Base-by-base conservation (phyloP, 2,113 vertebrate species). In the Alces alces region DNA sequence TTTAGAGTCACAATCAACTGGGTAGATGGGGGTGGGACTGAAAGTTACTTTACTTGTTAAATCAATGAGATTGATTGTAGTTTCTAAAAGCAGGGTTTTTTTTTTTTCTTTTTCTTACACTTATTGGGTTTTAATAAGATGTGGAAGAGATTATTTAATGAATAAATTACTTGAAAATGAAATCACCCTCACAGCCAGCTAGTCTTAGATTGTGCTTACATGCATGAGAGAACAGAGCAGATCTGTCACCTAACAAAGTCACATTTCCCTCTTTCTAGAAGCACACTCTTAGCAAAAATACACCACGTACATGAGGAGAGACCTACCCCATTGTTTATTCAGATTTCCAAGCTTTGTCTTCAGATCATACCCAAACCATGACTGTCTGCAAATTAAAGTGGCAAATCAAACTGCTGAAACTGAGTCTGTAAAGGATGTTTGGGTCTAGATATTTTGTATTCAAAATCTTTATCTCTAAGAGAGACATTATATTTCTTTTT, bases 101-200 rank as follows among this genome's bases (percentile, higher is more conserved):
- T 97, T 97, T 19, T 91, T 23, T 88, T 97, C 89, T 98, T 52
- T 94, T 89, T 97, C 96, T 98, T 90, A 57, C 94, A 85, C 89
- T 98, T 95, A 97, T 73, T 93, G 80, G 10, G 15, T 93, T 97
- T 96, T 96, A 85, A 87, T 97, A 96, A 70, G 73, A 96, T 97
- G 2, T 92, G 91, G 97, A 98, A 98, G 82, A 96, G 58, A 95
- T 97, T 97, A 96, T 96, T 93, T 97, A 97, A 95, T 96, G 95
- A 96, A 97, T 89, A 96, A 96, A 91, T 96, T 85, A 98, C 78
- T 96, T 66, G 80, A 97, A 98, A 97, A 98, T 96, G 54, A 95
- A 96, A 96, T 97, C 93, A 85, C 43, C 39, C 25, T 92, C 54
- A 54, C n/a, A 95, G 86, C 43, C n/a, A 96, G 86, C 43, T 87